phyloP scores from a whole-genome alignment of 2,113 vertebrate genomes.

The Gopherus evgoodei region DNA sequence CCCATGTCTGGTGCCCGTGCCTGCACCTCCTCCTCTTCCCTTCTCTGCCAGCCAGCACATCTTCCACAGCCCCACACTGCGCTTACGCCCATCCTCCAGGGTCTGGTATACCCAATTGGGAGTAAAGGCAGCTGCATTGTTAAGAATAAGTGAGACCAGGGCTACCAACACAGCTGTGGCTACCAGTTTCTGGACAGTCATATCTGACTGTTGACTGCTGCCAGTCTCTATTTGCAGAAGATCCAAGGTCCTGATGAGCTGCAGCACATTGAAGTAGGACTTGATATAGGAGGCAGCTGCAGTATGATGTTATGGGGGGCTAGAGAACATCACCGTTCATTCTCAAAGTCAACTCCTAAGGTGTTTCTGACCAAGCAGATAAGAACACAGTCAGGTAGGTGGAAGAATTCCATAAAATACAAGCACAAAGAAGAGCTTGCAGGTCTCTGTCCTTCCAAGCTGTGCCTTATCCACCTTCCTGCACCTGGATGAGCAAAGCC shows the following conservation, averaged over 20 bases:
- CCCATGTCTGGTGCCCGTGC: constrained; percentile 63
- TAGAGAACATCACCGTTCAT: constrained; percentile 99
- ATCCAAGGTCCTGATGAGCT: constrained; percentile 53
- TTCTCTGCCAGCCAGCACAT: constrained; percentile 86
- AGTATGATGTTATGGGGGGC: constrained; percentile 70
- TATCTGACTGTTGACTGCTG: constrained; percentile 73
- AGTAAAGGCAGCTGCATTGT: constrained; percentile 94
- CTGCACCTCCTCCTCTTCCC: constrained; percentile 76
- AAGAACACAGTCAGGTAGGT: constrained; percentile 18
- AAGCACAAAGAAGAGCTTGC: not conserved
- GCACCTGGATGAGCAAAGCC: constrained; percentile 84
- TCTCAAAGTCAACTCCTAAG: constrained; percentile 76
- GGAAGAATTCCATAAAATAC: constrained; percentile 74
- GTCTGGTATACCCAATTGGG: constrained; percentile 95
- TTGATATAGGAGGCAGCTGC: not conserved
- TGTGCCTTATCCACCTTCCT: constrained; percentile 90
- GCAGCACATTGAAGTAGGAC: constrained; percentile 56
- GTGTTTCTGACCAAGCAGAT: constrained; percentile 32
- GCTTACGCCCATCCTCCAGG: constrained; percentile 91
- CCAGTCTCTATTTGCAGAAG: constrained; percentile 46
- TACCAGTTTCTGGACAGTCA: constrained; percentile 95
- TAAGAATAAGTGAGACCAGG: constrained; percentile 93
- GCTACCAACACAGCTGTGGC: constrained; percentile 93
- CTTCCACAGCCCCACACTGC: constrained; percentile 95
- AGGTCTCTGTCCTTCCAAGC: not conserved